Base-by-base conservation (phyloP, 2,797 vertebrate genomes). In the Brachyrhaphis roseni region DNA sequence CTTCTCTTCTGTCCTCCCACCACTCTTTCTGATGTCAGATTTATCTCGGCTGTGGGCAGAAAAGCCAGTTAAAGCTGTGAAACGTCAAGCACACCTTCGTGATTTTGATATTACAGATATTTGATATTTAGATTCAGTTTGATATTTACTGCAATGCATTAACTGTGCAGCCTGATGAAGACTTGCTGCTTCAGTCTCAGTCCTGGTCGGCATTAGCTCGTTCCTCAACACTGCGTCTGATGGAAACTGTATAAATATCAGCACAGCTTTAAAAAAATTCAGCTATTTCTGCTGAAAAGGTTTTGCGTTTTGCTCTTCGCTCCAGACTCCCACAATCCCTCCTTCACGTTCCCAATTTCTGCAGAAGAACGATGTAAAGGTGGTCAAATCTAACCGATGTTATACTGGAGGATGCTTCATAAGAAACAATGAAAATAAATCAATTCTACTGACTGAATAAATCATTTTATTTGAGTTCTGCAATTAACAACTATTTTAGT, bases 291-390 rank as follows among this genome's bases (percentile, higher is more conserved):
- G 31, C 18, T 23, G 18, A 23, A 66, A 70, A 45, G 26, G 23
- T 43, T 45, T 28, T 15, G 68, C 1, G 1, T 70, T 26, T 43
- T 45, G 26, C 39, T 71, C 41, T 71, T 45, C 23, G 41, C 68
- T 45, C 68, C 68, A 46, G 43, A 71, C 68, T 46, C 68, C 68
- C 68, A 71, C 43, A 45, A 18, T 71, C 13, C 68, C 26, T 71
- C 68, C 68, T 46, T 71, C 43, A 46, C 7, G 15, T 71, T 45
- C 43, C n/a, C 15, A 46, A 41, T 71, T 45, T 71, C 13, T 46
- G 0, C 68, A 46, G 41, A 45, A 28, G 5, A 71, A 18, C 2
- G 20, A 46, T 46, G 26, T 45, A 70, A 7, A 45, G 43, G 5
- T n/a, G 66, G 66, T 70, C 23, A n/a, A n/a, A 45, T 45, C 68